Base-by-base conservation (phyloP, 2,113 vertebrate genomes). In the Calonectris borealis region DNA sequence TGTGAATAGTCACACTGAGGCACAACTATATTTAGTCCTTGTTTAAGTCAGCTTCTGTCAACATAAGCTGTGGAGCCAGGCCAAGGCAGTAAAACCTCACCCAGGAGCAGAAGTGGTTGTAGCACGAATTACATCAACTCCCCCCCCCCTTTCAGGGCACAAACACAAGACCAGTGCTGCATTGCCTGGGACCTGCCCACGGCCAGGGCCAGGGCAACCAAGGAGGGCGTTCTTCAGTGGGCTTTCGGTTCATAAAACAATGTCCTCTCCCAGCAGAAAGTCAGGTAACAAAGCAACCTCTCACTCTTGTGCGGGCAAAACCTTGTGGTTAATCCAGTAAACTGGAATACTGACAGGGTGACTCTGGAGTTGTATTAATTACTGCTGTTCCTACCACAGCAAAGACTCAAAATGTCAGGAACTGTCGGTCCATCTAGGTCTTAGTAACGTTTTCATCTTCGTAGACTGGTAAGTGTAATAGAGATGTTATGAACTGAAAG, bases 41-140 rank as follows among this genome's bases (percentile, higher is more conserved):
- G 46, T 92, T 88, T 90, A 83, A 95, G 51, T 61, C 85, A 66
- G 62, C 64, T 96, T 87, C 75, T 94, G 90, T 90, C 86, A 93
- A 83, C 64, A 42, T 54, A 86, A 92, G 18, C 62, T 86, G 76
- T 44, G 75, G 68, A 76, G 81, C 36, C 48, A 65, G 64, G 60
- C 77, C 48, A 25, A 86, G 64, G 26, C 75, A 92, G 64, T 76
- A 55, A 70, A 94, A 77, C 42, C 75, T 75, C 72, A 55, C 32
- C 26, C 62, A 42, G 79, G 64, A 93, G 48, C 0, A 0, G 83
- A 86, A 82, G 60, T 0, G 0, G 46, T 18, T 54, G 73, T 19
- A 34, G 34, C 29, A 4, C 6, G 55, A 75, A 49, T 52, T 83
- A 16, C 57, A 58, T 14, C 58, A 25, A 4, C 42, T 57, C 44